Evolutionary conservation across 2,888 invertebrate species (phyloP).

Genomic region (Spicauda simplicius): DNA sequence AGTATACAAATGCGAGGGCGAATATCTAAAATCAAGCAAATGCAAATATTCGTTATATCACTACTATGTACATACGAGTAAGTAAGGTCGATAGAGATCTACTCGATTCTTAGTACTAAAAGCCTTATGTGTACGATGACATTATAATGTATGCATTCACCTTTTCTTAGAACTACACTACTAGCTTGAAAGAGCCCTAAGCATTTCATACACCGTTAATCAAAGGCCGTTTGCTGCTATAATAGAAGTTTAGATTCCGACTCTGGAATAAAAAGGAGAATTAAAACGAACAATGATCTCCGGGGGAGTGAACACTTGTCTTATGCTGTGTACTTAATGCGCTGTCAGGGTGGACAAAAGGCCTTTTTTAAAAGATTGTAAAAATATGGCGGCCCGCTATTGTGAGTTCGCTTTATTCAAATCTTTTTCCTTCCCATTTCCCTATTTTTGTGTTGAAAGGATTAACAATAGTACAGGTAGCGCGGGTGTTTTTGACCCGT

Average conservation of each 20-base stretch:
- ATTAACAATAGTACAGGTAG: constrained; percentile 77
- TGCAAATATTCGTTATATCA: too few species aligned
- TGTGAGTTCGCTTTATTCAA: constrained; percentile 70
- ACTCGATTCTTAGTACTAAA: too few species aligned
- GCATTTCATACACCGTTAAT: constrained; percentile 14
- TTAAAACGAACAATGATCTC: constrained; percentile 62
- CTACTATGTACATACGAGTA: too few species aligned
- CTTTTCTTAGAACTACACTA: background rate
- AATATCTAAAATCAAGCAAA: too few species aligned
- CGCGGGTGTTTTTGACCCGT: constrained; percentile 22
- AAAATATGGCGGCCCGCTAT: constrained; percentile 74
- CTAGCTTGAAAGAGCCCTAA: background rate
- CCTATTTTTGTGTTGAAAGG: constrained; percentile 78
- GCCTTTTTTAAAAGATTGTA: constrained; percentile 68
- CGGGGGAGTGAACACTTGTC: constrained; percentile 72
- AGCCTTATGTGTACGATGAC: too few species aligned
- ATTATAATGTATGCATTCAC: background rate
- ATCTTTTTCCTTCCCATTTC: constrained; percentile 75
- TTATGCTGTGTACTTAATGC: constrained; percentile 71
- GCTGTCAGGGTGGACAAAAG: constrained; percentile 76
- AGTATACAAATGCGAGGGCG: too few species aligned
- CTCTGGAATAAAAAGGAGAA: constrained; percentile 56
- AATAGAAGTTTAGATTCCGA: constrained; percentile 25
- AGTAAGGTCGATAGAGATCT: too few species aligned
- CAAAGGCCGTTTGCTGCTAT: constrained; percentile 3